These are phyloP conservation scores for Penaeus vannamei DNA, from an alignment of 1,140 invertebrate species.

Conservation along the genomic window DNA sequence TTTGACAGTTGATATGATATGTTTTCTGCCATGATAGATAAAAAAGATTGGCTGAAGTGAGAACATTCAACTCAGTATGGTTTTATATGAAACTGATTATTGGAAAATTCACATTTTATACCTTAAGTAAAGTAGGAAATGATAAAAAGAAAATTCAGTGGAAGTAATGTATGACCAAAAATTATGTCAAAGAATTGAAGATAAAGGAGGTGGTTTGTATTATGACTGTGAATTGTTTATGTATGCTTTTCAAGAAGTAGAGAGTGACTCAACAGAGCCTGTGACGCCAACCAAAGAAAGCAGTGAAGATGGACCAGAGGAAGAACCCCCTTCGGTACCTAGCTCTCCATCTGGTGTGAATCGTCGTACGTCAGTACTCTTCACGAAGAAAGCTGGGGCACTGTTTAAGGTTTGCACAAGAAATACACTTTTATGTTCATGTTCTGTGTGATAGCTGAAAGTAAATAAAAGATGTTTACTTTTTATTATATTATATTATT, in stretches of 20 bases:
- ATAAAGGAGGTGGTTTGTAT: no score
- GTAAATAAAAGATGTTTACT: not conserved
- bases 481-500: not conserved
- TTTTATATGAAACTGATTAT: no score
- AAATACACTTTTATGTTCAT: not conserved
- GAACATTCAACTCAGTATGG: no score
- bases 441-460: conserved; percentile 56
- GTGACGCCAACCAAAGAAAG: conserved; percentile 69
- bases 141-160: no score
- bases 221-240: not conserved
- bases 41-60: no score
- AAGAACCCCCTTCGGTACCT: conserved; percentile 53
- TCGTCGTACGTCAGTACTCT: conserved; percentile 85
- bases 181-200: no score
- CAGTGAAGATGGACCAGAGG: conserved; percentile 67
- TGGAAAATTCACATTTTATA: no score
- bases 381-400: conserved; percentile 82
- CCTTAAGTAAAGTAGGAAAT: no score
- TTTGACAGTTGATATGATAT: no score
- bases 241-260: conserved; percentile 55
- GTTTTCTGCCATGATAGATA: no score
- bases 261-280: conserved; percentile 67
- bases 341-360: conserved; percentile 79
- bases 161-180: no score
- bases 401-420: conserved; percentile 61